A percentile compares a stretch with the other conserved stretches of the same genome.
phyloP scores from a whole-genome alignment of 2,888 invertebrate genomes.

The Macrophya annulata region DNA sequence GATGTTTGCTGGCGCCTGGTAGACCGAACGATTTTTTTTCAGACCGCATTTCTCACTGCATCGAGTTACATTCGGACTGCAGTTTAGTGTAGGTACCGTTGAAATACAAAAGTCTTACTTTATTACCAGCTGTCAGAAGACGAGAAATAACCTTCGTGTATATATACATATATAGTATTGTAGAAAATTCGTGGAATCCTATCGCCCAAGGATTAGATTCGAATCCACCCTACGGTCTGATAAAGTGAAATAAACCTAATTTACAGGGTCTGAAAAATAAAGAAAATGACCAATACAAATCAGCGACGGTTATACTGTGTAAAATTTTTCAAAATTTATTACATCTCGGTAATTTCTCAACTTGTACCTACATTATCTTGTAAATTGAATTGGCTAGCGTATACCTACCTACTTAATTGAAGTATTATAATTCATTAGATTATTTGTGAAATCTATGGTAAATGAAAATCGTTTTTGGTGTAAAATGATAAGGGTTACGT shows the following conservation, averaged over 20 bases:
- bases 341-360: neutral
- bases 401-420: no score
- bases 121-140: slow-evolving; percentile 37
- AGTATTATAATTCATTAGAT: neutral
- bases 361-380: neutral
- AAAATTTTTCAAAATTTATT: neutral
- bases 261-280: neutral
- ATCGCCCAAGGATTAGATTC: slow-evolving; percentile 27
- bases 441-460: neutral
- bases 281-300: neutral
- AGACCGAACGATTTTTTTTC: slow-evolving; percentile 58
- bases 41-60: neutral
- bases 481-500: slow-evolving; percentile 42
- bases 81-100: neutral
- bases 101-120: neutral
- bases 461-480: slow-evolving; percentile 16
- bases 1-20: slow-evolving; percentile 63
- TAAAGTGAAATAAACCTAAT: neutral
- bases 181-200: neutral
- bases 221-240: neutral
- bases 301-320: neutral
- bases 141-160: no score
- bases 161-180: neutral
- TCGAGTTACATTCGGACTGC: neutral
- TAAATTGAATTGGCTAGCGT: slow-evolving; percentile 7